These are phyloP conservation scores for Andrena camellia DNA, from an alignment of 2,888 invertebrate genomes.

Conservation along the genomic window DNA sequence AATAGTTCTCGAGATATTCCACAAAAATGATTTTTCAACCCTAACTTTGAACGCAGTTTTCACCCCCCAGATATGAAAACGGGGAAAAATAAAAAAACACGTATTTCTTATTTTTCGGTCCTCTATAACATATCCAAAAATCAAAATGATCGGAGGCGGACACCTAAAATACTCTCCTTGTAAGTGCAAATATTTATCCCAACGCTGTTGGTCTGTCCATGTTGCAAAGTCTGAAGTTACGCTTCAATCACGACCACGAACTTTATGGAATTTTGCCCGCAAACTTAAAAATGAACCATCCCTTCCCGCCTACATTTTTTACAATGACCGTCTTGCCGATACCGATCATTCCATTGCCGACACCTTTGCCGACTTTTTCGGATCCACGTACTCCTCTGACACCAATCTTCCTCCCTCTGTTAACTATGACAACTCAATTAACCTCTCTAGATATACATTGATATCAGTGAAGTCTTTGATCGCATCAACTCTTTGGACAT, in stretches of 20 bases:
- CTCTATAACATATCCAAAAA: too few relatives aligned
- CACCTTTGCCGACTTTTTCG: neutral
- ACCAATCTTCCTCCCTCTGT: neutral
- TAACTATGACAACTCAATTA: neutral
- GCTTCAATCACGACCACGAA: neutral
- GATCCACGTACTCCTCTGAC: neutral
- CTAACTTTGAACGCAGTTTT: too few relatives aligned
- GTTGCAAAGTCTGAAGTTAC: neutral
- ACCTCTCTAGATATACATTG: neutral
- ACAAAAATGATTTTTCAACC: too few relatives aligned
- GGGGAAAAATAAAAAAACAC: too few relatives aligned
- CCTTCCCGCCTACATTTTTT: neutral
- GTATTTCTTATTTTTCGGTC: too few relatives aligned
- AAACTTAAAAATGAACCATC: neutral
- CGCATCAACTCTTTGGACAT: neutral
- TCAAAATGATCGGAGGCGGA: too few relatives aligned
- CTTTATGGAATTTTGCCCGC: neutral
- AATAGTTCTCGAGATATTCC: too few relatives aligned
- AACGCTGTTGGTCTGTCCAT: neutral
- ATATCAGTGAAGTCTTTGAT: too few relatives aligned
- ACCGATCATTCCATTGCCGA: neutral
- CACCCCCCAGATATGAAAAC: too few relatives aligned
- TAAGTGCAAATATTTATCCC: neutral
- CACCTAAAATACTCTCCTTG: too few relatives aligned
- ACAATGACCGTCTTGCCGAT: neutral